These are phyloP conservation scores for Ataeniobius toweri DNA, from an alignment of 2,797 vertebrate genomes.

Conservation along the genomic window DNA sequence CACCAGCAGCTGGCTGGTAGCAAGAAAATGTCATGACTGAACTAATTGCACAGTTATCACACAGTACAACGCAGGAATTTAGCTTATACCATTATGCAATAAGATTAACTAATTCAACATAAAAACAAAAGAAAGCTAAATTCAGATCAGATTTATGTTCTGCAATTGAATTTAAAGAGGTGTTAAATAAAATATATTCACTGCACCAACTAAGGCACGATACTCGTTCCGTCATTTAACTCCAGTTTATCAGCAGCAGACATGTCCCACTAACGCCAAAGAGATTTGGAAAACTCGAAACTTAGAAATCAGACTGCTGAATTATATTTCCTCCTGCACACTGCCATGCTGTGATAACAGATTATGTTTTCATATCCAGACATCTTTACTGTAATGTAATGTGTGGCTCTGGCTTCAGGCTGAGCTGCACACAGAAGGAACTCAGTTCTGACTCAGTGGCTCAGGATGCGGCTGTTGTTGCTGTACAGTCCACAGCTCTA, in stretches of 20 bases:
- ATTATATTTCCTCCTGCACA: neutral
- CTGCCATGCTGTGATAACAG: neutral
- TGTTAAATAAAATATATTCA: neutral
- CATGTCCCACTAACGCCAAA: neutral
- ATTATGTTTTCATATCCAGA: constrained; percentile 4
- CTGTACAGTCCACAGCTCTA: neutral
- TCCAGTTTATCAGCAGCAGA: constrained; percentile 5
- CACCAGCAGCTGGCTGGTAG: neutral
- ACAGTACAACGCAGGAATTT: neutral
- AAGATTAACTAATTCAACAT: no score
- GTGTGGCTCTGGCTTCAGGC: constrained; percentile 13
- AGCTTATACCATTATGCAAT: no score
- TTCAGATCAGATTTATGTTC: no score
- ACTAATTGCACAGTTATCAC: neutral
- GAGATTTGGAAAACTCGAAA: constrained; percentile 3
- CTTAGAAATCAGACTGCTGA: constrained; percentile 3
- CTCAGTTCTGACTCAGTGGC: constrained; percentile 16
- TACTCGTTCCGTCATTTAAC: neutral
- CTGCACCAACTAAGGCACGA: neutral
- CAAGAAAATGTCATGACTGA: neutral
- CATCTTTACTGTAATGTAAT: constrained; percentile 22
- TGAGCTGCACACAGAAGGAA: constrained; percentile 22
- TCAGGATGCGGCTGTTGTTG: constrained; percentile 11
- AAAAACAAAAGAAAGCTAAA: no score
- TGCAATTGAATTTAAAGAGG: neutral